Evolutionary conservation across 2,113 vertebrate species (phyloP).

Genomic region (Cheirogaleus medius): DNA sequence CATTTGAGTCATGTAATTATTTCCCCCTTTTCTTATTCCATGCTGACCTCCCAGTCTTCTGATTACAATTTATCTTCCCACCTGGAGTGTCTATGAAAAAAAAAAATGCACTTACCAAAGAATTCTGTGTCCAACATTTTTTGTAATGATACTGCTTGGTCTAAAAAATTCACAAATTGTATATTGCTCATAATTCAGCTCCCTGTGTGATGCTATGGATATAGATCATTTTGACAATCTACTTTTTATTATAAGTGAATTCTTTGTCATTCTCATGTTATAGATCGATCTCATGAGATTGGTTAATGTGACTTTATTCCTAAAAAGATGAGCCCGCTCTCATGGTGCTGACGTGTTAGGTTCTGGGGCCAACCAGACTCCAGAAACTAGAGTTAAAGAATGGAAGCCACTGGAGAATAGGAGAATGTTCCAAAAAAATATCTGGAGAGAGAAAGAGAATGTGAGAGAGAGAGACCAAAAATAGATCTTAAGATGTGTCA

Average conservation of each 20-base stretch:
- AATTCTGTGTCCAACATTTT: neutral
- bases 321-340: neutral
- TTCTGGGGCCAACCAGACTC: neutral
- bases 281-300: neutral
- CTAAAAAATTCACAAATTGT: conserved; percentile 35
- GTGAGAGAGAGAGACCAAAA: neutral
- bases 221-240: neutral
- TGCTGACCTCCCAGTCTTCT: neutral
- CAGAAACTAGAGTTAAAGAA: neutral
- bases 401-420: neutral
- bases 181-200: neutral
- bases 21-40: neutral
- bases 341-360: neutral
- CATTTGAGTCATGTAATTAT: neutral
- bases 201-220: neutral
- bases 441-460: neutral
- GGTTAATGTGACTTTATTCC: neutral
- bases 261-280: neutral
- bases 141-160: conserved; percentile 8
- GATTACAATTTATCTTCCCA: conserved; percentile 15
- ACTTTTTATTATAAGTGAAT: conserved; percentile 22
- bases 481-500: neutral
- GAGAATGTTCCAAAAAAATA: neutral
- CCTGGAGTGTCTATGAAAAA: neutral
- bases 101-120: neutral